Evolutionary conservation across 2,113 vertebrate genomes (phyloP).

Genomic region (Tauraco erythrolophus): DNA sequence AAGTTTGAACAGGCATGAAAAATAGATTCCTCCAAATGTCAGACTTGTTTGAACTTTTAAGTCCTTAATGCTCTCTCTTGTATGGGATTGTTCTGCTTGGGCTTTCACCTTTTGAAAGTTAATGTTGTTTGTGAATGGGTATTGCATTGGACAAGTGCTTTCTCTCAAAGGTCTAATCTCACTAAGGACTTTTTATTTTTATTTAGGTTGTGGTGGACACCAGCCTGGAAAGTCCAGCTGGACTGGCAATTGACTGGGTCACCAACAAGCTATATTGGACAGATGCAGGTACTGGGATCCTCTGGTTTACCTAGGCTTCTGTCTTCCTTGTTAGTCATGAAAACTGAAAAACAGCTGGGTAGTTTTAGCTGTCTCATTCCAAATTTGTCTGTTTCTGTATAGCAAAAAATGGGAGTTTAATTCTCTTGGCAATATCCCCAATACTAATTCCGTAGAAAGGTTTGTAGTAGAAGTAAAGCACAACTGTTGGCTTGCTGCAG

Average conservation of each 20-base stretch:
- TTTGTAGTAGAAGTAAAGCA: background rate
- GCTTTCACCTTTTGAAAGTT: background rate
- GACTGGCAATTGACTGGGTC: conserved; percentile 96
- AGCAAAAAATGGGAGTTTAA: background rate
- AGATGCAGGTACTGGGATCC: conserved; percentile 87
- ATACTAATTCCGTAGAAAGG: background rate
- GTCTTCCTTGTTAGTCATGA: background rate
- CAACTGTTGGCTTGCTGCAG: background rate
- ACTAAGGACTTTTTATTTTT: conserved; percentile 26
- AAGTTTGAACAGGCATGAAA: background rate
- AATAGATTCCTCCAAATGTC: background rate
- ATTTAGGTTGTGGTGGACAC: conserved; percentile 93
- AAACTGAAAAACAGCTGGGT: background rate
- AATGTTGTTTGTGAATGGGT: background rate
- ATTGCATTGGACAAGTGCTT: background rate
- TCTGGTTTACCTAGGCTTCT: background rate
- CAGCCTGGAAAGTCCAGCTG: conserved; percentile 97
- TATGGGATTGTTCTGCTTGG: background rate
- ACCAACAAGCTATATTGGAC: conserved; percentile 98
- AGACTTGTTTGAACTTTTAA: background rate
- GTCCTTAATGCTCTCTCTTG: background rate
- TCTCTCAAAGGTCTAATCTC: background rate
- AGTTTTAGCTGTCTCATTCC: background rate
- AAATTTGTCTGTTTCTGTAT: background rate
- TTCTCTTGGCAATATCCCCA: background rate